Evolutionary conservation across 2,888 invertebrate species (phyloP).

Genomic region (Rutpela maculata): DNA sequence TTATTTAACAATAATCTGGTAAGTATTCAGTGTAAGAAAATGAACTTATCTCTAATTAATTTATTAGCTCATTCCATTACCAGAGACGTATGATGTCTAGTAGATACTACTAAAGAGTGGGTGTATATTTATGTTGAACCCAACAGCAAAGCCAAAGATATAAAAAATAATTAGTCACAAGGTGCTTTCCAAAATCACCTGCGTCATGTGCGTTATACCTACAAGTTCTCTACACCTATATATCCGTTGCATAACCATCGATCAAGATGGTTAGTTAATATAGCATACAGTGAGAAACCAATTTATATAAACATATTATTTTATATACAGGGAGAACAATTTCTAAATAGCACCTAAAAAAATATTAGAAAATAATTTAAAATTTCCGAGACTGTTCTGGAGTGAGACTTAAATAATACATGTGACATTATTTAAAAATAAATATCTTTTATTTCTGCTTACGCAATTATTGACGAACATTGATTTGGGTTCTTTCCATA

Average conservation of each 20-base stretch:
- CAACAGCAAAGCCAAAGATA: slow-evolving; percentile 14
- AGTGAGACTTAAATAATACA: too few species aligned
- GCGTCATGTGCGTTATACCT: slow-evolving; percentile 11
- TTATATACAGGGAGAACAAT: too few species aligned
- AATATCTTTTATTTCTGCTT: too few species aligned
- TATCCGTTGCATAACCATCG: not conserved
- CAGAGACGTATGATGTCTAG: not conserved
- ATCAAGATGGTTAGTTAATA: not conserved
- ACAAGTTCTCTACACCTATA: not conserved
- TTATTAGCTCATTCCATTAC: not conserved
- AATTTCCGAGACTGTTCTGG: too few species aligned
- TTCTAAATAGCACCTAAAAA: too few species aligned
- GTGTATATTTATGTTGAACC: slow-evolving; percentile 5
- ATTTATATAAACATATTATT: not conserved
- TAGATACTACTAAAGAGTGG: not conserved
- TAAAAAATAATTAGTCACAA: slow-evolving; percentile 28
- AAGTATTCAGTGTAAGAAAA: not conserved
- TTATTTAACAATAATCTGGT: not conserved
- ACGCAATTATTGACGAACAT: too few species aligned
- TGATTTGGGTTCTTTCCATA: too few species aligned
- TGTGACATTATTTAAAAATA: too few species aligned
- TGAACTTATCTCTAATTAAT: not conserved
- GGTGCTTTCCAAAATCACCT: slow-evolving; percentile 27
- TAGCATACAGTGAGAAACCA: not conserved
- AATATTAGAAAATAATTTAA: too few species aligned